Evolutionary conservation across 2,888 invertebrate species (phyloP).

Genomic region (Netelia melanura): DNA sequence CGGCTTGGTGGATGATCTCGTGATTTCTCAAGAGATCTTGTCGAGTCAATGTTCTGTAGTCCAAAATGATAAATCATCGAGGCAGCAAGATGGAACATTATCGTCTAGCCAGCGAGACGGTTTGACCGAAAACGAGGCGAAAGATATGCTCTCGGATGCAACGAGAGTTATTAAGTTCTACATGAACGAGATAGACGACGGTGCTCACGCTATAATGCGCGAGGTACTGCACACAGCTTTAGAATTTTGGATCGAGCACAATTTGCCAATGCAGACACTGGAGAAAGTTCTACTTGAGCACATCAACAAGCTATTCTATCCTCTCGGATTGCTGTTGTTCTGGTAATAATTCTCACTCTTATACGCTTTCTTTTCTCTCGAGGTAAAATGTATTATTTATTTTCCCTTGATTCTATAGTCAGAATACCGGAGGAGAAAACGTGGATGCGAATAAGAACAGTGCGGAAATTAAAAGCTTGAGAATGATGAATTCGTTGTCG

Average conservation of each 20-base stretch:
- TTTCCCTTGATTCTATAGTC: constrained; percentile 69
- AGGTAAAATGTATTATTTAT: constrained; percentile 26
- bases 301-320: constrained; percentile 85
- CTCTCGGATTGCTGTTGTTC: constrained; percentile 81
- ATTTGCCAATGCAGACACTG: constrained; percentile 85
- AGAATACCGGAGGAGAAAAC: constrained; percentile 73
- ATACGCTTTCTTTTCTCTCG: not conserved
- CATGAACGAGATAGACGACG: constrained; percentile 80
- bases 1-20: constrained; percentile 18
- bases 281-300: constrained; percentile 87
- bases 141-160: constrained; percentile 70
- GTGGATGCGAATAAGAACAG: constrained; percentile 74
- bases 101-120: constrained; percentile 14
- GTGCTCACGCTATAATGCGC: constrained; percentile 77
- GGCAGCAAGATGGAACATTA: constrained; percentile 24
- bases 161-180: constrained; percentile 81
- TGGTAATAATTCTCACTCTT: constrained; percentile 75
- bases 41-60: constrained; percentile 19
- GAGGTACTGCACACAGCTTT: constrained; percentile 81
- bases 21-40: constrained; percentile 17
- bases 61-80: constrained; percentile 21
- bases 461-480: constrained; percentile 70
- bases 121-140: constrained; percentile 68
- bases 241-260: constrained; percentile 85
- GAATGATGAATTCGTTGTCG: constrained; percentile 79